A percentile compares a stretch with the other conserved stretches of the same genome.
Conservation (phyloP, 92 coral and sea anemone genomes). For the Muricea muricata region DNA sequence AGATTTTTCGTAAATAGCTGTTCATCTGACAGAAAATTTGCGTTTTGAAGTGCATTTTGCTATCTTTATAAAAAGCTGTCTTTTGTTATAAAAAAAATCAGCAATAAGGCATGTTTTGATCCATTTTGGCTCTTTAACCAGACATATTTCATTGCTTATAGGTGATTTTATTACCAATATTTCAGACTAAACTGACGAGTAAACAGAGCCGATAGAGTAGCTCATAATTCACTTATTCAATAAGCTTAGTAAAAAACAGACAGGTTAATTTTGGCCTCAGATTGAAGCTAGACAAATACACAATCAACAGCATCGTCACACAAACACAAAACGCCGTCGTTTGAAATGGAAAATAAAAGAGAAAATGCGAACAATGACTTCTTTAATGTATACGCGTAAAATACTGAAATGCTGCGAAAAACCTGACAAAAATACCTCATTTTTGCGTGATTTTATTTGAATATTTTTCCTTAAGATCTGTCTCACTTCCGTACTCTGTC, state of each 20-base stretch:
- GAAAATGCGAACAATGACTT: not conserved
- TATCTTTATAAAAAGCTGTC: too few species aligned
- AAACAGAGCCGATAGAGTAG: not conserved
- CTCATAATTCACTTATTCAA: not conserved
- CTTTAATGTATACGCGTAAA: not conserved
- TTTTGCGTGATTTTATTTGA: not conserved
- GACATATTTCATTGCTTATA: not conserved
- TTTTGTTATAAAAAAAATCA: too few species aligned
- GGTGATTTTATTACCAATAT: not conserved
- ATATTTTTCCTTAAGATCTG: not conserved
- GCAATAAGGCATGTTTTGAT: not conserved
- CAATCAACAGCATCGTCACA: too few species aligned
- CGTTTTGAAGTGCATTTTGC: too few species aligned
- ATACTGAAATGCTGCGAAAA: not conserved
- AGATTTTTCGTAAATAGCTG: not conserved
- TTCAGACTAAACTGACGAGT: constrained; percentile 16
- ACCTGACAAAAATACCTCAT: constrained; percentile 19
- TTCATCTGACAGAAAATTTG: not conserved
- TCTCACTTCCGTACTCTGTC: constrained; percentile 18
- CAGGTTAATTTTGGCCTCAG: too few species aligned
- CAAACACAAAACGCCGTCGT: too few species aligned
- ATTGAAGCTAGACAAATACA: too few species aligned
- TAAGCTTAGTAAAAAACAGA: not conserved
- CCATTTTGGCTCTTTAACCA: not conserved
- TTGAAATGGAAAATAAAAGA: too few species aligned